A percentile compares a stretch with the other conserved stretches of the same genome.
phyloP scores from a whole-genome alignment of 2,113 vertebrate species.

The Prunella fulvescens region DNA sequence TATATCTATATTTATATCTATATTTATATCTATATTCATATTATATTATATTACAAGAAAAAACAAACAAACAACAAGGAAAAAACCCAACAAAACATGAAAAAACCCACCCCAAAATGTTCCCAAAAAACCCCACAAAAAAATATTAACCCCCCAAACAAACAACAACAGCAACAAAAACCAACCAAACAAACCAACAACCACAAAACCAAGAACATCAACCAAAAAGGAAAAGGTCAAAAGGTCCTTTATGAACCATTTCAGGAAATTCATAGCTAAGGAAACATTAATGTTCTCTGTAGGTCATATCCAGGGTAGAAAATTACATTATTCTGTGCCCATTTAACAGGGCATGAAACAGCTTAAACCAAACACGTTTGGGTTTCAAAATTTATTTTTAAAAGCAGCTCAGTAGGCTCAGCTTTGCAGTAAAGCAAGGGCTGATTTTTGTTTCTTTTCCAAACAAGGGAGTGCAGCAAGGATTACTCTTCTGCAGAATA shows the following conservation, averaged over 20 bases:
- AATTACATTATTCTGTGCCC: not conserved
- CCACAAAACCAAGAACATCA: too few species aligned
- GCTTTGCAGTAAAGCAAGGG: not conserved
- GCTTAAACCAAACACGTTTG: not conserved
- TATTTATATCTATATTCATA: too few species aligned
- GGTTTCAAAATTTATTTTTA: not conserved
- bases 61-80: too few species aligned
- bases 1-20: too few species aligned
- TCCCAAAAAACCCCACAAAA: too few species aligned
- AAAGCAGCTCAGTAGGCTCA: accelerated
- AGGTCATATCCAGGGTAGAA: not conserved
- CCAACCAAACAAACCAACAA: too few species aligned
- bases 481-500: not conserved
- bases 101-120: too few species aligned
- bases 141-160: too few species aligned
- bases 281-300: not conserved
- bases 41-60: too few species aligned
- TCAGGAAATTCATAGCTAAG: not conserved
- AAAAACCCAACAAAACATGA: too few species aligned
- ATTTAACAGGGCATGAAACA: not conserved
- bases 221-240: accelerated
- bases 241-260: not conserved
- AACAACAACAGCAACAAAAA: too few species aligned
- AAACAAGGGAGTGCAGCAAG: not conserved
- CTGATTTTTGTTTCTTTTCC: not conserved